Conservation (phyloP, 2,113 vertebrate species). For the Synodontis membranacea region DNA sequence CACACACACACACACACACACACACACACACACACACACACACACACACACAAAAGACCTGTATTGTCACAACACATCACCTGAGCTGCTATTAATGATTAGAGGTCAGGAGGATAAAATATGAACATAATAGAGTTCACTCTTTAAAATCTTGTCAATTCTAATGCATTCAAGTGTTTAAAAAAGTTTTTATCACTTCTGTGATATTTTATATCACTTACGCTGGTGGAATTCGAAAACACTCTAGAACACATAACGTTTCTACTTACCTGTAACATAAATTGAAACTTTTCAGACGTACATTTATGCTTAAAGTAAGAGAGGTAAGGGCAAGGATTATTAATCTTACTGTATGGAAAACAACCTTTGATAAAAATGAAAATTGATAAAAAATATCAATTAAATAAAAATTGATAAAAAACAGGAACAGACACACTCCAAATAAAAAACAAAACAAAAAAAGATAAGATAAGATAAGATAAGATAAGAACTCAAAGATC, state of each 20-base stretch:
- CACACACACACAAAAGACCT: neutral
- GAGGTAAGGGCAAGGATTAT: neutral
- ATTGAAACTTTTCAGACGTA: neutral
- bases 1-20: neutral
- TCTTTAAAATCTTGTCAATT: neutral
- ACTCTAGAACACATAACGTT: neutral
- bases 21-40: neutral
- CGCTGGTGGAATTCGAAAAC: neutral
- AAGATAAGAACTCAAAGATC: no score
- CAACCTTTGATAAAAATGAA: neutral
- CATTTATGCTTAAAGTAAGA: no score
- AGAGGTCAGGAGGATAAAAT: neutral
- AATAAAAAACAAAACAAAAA: no score
- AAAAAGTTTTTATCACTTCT: no score
- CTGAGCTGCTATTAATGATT: neutral
- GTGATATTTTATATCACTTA: neutral
- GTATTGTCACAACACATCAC: neutral
- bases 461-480: no score
- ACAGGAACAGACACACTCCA: neutral
- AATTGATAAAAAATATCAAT: no score
- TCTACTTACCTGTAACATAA: neutral
- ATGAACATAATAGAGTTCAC: neutral
- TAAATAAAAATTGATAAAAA: no score
- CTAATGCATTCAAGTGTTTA: neutral
- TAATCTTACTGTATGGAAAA: neutral